phyloP scores from a whole-genome alignment of 2,797 vertebrate species.

The Phrynocephalus forsythii region DNA sequence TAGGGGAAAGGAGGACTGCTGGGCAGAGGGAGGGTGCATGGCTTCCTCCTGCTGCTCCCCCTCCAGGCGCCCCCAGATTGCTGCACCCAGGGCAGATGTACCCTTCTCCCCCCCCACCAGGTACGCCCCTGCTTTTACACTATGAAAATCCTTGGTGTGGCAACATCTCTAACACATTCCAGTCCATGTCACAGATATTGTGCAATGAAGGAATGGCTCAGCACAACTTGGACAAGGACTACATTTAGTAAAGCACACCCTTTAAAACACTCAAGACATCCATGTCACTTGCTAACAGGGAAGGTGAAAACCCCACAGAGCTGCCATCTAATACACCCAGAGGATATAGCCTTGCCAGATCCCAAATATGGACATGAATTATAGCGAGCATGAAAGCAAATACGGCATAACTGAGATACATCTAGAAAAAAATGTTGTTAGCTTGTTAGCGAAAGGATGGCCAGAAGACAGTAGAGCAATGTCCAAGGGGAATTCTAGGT shows the following conservation, averaged over 20 bases:
- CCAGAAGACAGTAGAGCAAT: background rate
- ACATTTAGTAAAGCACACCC: constrained; percentile 5
- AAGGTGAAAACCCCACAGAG: constrained; percentile 33
- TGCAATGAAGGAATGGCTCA: background rate
- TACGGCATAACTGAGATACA: background rate
- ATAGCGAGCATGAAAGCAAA: constrained; percentile 5
- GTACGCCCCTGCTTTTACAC: background rate
- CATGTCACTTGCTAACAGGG: background rate
- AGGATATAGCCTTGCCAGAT: constrained; percentile 12
- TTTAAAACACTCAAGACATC: constrained; percentile 25
- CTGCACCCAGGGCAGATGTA: too few species aligned
- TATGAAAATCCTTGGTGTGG: background rate
- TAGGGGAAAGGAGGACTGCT: too few species aligned
- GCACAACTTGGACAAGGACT: background rate
- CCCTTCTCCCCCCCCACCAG: too few species aligned
- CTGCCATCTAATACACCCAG: constrained; percentile 4
- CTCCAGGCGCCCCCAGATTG: too few species aligned
- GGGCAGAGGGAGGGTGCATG: too few species aligned
- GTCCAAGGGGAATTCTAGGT: background rate
- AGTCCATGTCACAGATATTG: background rate
- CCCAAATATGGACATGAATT: constrained; percentile 13
- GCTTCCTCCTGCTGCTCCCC: too few species aligned
- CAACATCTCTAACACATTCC: background rate
- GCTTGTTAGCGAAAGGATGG: background rate
- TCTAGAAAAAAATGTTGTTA: background rate